Evolutionary conservation across 2,113 vertebrate species (phyloP), one percentile per base, ranked within the genome.

Genomic region (Atrichornis clamosus): DNA sequence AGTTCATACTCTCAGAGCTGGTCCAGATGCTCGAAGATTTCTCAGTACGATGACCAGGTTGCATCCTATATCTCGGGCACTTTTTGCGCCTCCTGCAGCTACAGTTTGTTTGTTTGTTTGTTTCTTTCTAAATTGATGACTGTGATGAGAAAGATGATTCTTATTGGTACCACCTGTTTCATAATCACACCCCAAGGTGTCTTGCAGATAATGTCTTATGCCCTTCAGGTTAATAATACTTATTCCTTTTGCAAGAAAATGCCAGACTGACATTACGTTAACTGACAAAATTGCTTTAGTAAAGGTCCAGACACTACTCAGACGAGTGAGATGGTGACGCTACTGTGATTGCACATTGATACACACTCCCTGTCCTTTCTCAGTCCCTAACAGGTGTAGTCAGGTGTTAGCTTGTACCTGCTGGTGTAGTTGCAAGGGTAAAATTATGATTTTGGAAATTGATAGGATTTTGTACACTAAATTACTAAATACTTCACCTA

Each of bases 1-100:
- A 74, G 33, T 47, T 91, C 7, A 35, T 56, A 13, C 3, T 65
- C 27, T 84, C 22, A 44, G 62, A 73, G 21, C 28, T 92, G 32
- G 42, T 65, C 41, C 28, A 77, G 15, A 4, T 56, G 3, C n/a
- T 72, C 60, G 23, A 50, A 73, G 15, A 64, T 39, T 56, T 49
- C 46, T 83, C 15, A 46, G 6, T 16, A 1, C 33, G 35, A 27
- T 0, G 0, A 30, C 20, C 22, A 3, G 2, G 5, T 41, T 79
- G 47, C 19, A 7, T 79, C 28, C 19, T 15, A 1, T 47, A 33
- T 73, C n/a, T 82, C 42, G 12, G 42, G 21, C 14, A 27, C 5
- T 27, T 84, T 64, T 63, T 76, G 16, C 37, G n/a, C 17, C 17
- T 89, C 41, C 22, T 6, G 4, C 19, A 84, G 13, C 21, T 60